These are phyloP conservation scores for Sylvilagus floridanus DNA, from an alignment of 2,797 vertebrate species.

Conservation along the genomic window DNA sequence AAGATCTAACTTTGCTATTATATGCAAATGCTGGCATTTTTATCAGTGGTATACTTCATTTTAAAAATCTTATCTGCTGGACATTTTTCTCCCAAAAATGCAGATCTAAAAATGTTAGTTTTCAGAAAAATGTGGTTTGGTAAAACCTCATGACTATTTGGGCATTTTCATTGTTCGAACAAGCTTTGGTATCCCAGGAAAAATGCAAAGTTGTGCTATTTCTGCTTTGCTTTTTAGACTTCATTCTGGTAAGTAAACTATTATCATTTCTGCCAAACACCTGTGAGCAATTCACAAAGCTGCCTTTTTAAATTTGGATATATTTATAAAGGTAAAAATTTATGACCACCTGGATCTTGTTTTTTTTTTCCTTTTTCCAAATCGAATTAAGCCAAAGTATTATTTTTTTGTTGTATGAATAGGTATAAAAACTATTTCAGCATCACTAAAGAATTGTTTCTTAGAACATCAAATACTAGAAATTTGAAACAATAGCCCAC, in stretches of 20 bases:
- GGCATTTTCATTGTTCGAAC: background rate
- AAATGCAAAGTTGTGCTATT: background rate
- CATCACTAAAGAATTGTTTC: background rate
- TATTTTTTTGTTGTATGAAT: background rate
- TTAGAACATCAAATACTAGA: background rate
- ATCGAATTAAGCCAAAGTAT: background rate
- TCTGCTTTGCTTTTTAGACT: constrained; percentile 1
- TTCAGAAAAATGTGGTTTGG: constrained; percentile 9
- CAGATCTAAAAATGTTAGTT: background rate
- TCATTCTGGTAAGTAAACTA: constrained; percentile 60
- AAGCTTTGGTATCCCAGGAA: background rate
- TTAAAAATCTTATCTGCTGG: background rate
- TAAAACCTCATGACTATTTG: background rate
- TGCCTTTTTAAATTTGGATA: constrained; percentile 58
- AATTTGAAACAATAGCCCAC: background rate
- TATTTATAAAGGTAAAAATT: constrained; percentile 56
- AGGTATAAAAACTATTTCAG: constrained; percentile 48
- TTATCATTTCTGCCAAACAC: constrained; percentile 70
- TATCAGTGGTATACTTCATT: background rate
- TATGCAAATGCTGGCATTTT: background rate
- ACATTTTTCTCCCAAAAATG: constrained; percentile 50
- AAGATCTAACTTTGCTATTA: background rate
- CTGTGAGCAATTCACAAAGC: constrained; percentile 14
- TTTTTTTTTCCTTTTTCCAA: background rate
- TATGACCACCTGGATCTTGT: background rate